Evolutionary conservation across 2,797 vertebrate genomes (phyloP), one percentile per base, ranked within the genome.

Genomic region (Pachyuromys duprasi): DNA sequence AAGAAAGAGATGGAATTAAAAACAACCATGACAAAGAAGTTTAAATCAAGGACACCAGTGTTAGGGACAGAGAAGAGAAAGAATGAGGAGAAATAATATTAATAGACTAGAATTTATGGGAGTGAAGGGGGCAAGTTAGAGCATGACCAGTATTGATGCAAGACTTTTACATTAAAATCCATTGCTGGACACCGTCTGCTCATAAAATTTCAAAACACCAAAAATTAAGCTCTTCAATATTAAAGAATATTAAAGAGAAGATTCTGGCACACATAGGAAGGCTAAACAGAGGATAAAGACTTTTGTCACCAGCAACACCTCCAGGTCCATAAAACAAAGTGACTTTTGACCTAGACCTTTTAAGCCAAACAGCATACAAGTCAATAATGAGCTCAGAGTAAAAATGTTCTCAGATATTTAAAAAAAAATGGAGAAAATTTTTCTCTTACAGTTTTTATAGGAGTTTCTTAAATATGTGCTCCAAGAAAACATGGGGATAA

Each of bases 171-270:
- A 67, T 33, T 15, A 86, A 93, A 96, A 92, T 60, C 31, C 12
- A 79, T 49, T 55, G 33, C 53, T 60, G 49, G 5, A 63, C 45
- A 65, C 45, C 33, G 18, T 75, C 18, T 5, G 26, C n/a, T 42
- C 87, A 2, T 33, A 60, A 86, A 93, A 57, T 80, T 89, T 96
- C 33, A 89, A 20, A 92, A 72, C 8, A 62, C 11, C 15, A 81
- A 63, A 42, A 49, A 75, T 33, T 57, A 42, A 88, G 63, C 28
- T 62, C 86, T 62, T 75, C 63, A 89, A 75, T 22, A 81, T 79
- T 65, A 74, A 94, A 88, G 57, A 89, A 75, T 22, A 81, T 79
- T 65, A 74, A 94, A 88, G 57, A 90, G 9, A 94, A 75, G 31
- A 93, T 42, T 36, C 26, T 92, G 76, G 8, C 1, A 17, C n/a